Base-by-base conservation (phyloP, 2,797 vertebrate genomes). In the Ataeniobius toweri region DNA sequence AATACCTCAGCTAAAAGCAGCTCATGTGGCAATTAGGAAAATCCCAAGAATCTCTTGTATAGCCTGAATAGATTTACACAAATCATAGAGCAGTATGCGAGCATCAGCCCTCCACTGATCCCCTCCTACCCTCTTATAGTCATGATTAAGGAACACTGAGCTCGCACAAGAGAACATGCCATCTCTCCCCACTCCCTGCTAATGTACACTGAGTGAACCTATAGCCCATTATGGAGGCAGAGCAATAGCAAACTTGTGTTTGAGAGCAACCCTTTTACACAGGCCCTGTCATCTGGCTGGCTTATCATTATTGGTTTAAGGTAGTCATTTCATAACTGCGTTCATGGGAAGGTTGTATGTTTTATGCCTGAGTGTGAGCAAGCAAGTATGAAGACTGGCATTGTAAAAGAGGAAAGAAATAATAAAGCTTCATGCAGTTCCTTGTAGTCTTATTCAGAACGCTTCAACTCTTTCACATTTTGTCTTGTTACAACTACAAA, bases 391-490 rank as follows among this genome's bases (percentile, higher is more conserved):
- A 83, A 85, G 68, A 79, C 14, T 58, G 71, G 58, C 74, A 69
- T 84, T 86, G 83, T 69, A 50, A 79, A 59, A 67, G 70, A 70
- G 36, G 14, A 16, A 82, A 74, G 75, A 28, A 5, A 79, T 85
- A 91, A 93, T 91, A 85, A 93, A 93, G 92, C 94, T 93, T 93
- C 92, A 95, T 94, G 2, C 1, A n/a, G 22, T 68, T 68, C 46
- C 12, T n/a, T 26, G 12, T 9, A 69, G 20, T 14, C 13, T 22
- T n/a, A 44, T 69, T 44, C 2, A 2, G 41, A 69, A 22, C 67
- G 36, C 10, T 41, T 28, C 6, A 36, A 36, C 61, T 31, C 39
- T 65, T 39, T 39, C 3, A 39, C 36, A 65, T 41, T 24, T 12
- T 67, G 63, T 41, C 36, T 0, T 39, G 18, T 67, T 67, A 24